Conservation (phyloP, 2,113 vertebrate genomes). For the Heteronetta atricapilla region DNA sequence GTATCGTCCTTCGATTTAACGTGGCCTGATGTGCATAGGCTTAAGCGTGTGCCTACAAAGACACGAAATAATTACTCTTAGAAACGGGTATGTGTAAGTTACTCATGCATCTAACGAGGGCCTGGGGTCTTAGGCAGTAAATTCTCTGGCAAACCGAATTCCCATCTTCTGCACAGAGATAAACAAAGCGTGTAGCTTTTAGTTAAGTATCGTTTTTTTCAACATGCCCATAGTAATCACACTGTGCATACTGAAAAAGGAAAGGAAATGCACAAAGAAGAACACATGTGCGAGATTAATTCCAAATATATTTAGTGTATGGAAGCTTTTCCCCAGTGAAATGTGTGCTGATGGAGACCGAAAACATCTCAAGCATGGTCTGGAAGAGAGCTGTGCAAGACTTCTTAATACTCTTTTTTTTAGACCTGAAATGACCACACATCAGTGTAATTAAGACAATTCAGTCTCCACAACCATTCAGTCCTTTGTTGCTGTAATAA, state of each 20-base stretch:
- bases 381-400: background rate
- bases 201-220: background rate
- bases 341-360: background rate
- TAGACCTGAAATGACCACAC: background rate
- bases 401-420: background rate
- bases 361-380: background rate
- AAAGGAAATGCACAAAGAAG: background rate
- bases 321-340: background rate
- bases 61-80: background rate
- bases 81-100: background rate
- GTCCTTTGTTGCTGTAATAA: background rate
- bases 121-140: background rate
- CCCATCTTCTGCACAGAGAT: background rate
- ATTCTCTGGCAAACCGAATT: background rate
- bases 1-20: background rate
- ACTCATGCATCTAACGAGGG: background rate
- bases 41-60: background rate
- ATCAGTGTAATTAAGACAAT: background rate
- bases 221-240: background rate
- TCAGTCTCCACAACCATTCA: background rate
- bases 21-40: no score
- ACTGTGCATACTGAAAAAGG: background rate
- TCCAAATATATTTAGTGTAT: background rate
- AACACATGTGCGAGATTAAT: fast-evolving
- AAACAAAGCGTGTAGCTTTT: no score